Percentiles rank a stretch among this genome's conserved stretches.
Conservation (phyloP, 2,888 invertebrate genomes). For the Aplocera efformata region DNA sequence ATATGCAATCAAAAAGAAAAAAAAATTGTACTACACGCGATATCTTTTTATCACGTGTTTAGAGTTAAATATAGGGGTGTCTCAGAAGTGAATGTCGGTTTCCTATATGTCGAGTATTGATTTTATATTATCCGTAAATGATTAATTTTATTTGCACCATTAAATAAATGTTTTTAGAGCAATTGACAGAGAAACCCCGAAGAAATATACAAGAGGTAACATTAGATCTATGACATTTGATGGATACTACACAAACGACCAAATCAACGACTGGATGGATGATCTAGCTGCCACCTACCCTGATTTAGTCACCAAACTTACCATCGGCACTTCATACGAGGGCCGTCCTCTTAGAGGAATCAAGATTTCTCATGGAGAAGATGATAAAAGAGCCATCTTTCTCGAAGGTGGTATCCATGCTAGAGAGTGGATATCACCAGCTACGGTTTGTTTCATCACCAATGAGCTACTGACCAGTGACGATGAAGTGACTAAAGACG, state of each 20-base stretch:
- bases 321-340: conserved; percentile 65
- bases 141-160: background rate
- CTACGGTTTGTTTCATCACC: conserved; percentile 83
- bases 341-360: conserved; percentile 66
- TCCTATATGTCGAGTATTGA: no score
- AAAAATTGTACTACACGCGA: no score
- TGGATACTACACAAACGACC: conserved; percentile 79
- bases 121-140: no score
- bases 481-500: conserved; percentile 67
- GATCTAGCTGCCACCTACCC: conserved; percentile 66
- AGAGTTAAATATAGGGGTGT: no score
- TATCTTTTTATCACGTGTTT: no score
- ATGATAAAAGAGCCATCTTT: conserved; percentile 49
- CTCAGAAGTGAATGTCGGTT: no score
- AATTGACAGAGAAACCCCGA: conserved; percentile 64
- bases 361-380: conserved; percentile 50
- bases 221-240: conserved; percentile 62
- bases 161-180: conserved; percentile 47
- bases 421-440: conserved; percentile 87
- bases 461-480: conserved; percentile 83
- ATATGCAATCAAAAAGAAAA: no score
- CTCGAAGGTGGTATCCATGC: conserved; percentile 83
- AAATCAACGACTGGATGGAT: conserved; percentile 82
- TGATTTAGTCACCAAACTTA: conserved; percentile 57
- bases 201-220: conserved; percentile 34